Conservation (phyloP, 2,113 vertebrate genomes). For the Natator depressus region DNA sequence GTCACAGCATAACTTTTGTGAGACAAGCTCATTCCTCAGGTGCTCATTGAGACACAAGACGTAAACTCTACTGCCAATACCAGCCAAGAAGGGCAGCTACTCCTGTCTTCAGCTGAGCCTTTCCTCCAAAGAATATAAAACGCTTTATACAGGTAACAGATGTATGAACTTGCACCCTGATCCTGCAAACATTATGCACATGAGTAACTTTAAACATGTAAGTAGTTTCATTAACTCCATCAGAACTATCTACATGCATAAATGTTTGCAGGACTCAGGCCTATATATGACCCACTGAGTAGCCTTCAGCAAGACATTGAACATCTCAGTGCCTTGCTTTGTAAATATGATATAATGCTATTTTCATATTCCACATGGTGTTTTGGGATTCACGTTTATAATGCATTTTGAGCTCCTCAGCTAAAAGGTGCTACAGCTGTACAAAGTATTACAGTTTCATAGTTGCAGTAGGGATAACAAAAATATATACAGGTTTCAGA, state of each 20-base stretch:
- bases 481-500: background rate
- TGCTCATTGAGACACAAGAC: background rate
- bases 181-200: rapidly evolving
- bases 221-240: rapidly evolving
- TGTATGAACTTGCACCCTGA: background rate
- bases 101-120: background rate
- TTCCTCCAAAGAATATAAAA: background rate
- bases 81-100: background rate
- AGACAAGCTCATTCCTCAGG: background rate
- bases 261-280: rapidly evolving
- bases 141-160: background rate
- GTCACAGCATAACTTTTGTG: background rate
- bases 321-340: background rate
- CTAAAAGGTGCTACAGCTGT: background rate
- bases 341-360: rapidly evolving
- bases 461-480: background rate
- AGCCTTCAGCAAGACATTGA: background rate
- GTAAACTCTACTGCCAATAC: background rate
- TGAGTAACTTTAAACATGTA: rapidly evolving
- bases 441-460: background rate
- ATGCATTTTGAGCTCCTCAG: background rate
- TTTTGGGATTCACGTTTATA: rapidly evolving
- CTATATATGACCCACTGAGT: rapidly evolving
- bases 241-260: background rate
- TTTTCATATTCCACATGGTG: background rate